Percentiles rank a stretch among this genome's conserved stretches.
Evolutionary conservation across 1,140 invertebrate genomes (phyloP).

Genomic region (Macrobrachium rosenbergii): DNA sequence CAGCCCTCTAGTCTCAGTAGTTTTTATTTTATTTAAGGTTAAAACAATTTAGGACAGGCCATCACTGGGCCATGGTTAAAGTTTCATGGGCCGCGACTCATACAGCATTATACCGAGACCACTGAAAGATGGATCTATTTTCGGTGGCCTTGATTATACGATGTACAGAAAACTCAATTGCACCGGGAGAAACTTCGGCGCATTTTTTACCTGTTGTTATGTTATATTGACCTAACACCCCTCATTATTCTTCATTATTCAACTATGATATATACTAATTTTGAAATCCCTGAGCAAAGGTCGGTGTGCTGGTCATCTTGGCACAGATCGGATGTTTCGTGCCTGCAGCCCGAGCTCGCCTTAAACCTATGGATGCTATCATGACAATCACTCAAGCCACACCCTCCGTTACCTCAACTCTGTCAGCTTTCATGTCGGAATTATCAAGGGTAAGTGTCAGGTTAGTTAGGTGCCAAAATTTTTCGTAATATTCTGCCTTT

Average conservation of each 20-base stretch:
- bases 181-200: too few relatives aligned
- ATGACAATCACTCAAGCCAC: conserved; percentile 76
- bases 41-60: too few relatives aligned
- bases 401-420: conserved; percentile 83
- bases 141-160: too few relatives aligned
- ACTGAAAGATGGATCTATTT: too few relatives aligned
- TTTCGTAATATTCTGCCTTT: conserved; percentile 15
- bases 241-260: not conserved
- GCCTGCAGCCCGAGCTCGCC: conserved; percentile 81
- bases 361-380: conserved; percentile 81
- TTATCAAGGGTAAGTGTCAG: conserved; percentile 79
- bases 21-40: too few relatives aligned
- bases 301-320: conserved; percentile 83
- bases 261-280: not conserved
- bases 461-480: too few relatives aligned
- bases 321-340: conserved; percentile 91
- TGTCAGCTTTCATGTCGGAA: conserved; percentile 90
- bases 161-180: too few relatives aligned
- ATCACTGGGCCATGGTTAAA: too few relatives aligned
- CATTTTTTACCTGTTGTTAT: too few relatives aligned
- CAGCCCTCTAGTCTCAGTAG: too few relatives aligned
- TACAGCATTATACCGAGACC: too few relatives aligned
- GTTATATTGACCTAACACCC: not conserved
- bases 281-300: conserved; percentile 70
- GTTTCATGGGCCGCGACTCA: too few relatives aligned